phyloP scores from a whole-genome alignment of 2,113 vertebrate species.

The Puma concolor region DNA sequence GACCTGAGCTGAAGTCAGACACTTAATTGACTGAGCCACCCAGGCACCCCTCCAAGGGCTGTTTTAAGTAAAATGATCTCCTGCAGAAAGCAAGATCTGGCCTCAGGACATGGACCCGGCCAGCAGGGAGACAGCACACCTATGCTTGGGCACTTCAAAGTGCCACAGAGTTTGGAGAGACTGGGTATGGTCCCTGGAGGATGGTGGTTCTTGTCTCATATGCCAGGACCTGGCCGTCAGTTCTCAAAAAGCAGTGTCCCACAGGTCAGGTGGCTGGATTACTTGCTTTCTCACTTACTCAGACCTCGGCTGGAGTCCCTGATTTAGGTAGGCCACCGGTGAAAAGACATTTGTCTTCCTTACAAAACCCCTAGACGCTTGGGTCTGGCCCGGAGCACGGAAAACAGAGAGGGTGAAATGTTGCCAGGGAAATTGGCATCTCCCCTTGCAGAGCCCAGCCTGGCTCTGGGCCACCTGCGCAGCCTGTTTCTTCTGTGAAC shows the following conservation, averaged over 20 bases:
- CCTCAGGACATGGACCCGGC: background rate
- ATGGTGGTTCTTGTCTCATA: conserved; percentile 16
- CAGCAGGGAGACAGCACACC: background rate
- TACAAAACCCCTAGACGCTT: background rate
- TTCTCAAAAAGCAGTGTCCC: background rate
- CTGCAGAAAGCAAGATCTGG: background rate
- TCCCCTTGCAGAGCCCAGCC: background rate
- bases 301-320: background rate
- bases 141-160: background rate
- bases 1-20: no score
- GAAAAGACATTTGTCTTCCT: conserved; percentile 62
- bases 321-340: conserved; percentile 11
- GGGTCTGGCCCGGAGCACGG: background rate
- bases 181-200: background rate
- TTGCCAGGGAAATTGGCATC: background rate
- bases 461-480: conserved; percentile 11
- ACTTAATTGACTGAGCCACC: no score
- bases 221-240: background rate
- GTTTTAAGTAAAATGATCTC: conserved; percentile 46
- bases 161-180: background rate
- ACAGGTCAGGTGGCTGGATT: background rate
- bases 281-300: conserved; percentile 16
- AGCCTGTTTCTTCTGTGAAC: background rate
- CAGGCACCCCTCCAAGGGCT: no score
- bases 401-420: background rate